Base-by-base conservation (phyloP, 2,113 vertebrate species). In the Esox niger region DNA sequence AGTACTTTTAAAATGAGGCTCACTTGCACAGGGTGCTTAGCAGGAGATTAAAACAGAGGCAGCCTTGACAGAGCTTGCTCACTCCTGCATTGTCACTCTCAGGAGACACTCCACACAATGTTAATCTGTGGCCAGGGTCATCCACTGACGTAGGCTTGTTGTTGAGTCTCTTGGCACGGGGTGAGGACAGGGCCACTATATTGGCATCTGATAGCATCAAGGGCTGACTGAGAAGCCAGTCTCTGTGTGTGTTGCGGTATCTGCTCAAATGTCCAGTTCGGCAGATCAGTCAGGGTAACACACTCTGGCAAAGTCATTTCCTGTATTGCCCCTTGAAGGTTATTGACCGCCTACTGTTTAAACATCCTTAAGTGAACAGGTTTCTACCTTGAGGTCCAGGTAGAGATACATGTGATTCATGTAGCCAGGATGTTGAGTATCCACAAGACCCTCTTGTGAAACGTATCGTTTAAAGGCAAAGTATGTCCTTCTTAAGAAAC, bases 51-150 rank as follows among this genome's bases (percentile, higher is more conserved):
- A 64, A 30, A 62, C 46, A 33, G 56, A 26, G 76, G 73, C 70
- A 85, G 68, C 87, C 90, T 92, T 93, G 89, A 91, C 90, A 91
- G 86, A 89, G 82, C 76, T 89, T 85, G 90, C 89, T 92, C 88
- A 88, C 88, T 87, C 80, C 57, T 58, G 26, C 47, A 5, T 21
- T 2, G 47, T n/a, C 47, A 30, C 92, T 92, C 88, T 87, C 85
- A 87, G 87, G 86, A 90, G 81, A 78, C 89, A 89, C 90, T 86
- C 78, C 84, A 82, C 87, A 89, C 83, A 88, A 87, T 88, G 80
- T 86, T 87, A 75, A 81, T 89, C 79, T 91, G 87, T 88, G 85
- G 73, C 80, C 87, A 91, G 89, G 90, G 84, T 89, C 89, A 92
- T 35, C 13, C 59, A 30, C 52, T 93, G 91, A 91, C 91, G 89